phyloP scores from a whole-genome alignment of 2,888 invertebrate species.

The Sinhomidia bicolor region DNA sequence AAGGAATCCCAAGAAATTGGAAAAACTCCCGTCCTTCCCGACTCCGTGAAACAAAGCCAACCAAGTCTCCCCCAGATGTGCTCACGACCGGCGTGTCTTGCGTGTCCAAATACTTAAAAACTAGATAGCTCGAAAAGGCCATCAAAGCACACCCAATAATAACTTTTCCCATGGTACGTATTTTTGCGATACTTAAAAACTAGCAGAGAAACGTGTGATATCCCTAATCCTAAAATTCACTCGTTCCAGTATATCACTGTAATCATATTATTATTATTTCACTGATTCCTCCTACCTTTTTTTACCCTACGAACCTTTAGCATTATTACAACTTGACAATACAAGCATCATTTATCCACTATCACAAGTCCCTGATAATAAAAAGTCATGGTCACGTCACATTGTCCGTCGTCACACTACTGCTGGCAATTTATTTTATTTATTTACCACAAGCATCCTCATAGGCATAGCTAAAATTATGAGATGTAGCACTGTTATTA shows the following conservation, averaged over 20 bases:
- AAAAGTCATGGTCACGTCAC: no score
- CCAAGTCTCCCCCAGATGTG: conserved; percentile 48
- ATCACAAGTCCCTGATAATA: no score
- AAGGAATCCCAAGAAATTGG: conserved; percentile 64
- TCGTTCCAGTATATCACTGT: neutral
- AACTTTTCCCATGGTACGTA: neutral
- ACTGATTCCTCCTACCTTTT: no score
- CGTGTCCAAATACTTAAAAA: conserved; percentile 23
- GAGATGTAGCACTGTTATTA: no score
- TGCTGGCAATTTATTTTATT: no score
- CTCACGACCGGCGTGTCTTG: conserved; percentile 54
- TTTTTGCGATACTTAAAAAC: neutral
- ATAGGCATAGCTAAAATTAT: no score
- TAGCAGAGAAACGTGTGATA: neutral
- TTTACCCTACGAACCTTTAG: no score
- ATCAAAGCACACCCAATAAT: neutral
- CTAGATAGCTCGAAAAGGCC: conserved; percentile 22
- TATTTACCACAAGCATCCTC: no score
- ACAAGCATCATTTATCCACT: no score
- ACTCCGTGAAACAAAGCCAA: conserved; percentile 58
- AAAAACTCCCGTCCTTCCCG: conserved; percentile 63
- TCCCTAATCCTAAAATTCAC: neutral
- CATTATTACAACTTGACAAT: no score
- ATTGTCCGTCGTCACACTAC: no score
- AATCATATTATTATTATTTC: neutral